Evolutionary conservation across 1,140 invertebrate species (phyloP).

Genomic region (Oscheius sp.): DNA sequence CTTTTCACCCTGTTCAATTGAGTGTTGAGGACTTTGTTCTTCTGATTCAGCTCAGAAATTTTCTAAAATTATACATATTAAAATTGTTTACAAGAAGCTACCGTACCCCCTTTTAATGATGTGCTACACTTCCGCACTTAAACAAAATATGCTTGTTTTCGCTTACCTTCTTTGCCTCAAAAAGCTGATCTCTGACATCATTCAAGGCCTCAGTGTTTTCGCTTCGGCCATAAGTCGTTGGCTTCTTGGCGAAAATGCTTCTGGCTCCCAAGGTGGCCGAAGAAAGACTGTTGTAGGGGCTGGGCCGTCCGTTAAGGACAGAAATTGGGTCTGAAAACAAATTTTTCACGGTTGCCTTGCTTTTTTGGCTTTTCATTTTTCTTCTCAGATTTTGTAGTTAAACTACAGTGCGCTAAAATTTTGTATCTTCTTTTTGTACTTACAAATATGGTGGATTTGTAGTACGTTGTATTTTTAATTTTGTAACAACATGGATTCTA

Average conservation of each 20-base stretch:
- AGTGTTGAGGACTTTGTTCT: slow-evolving; percentile 3
- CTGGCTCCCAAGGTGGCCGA: background rate
- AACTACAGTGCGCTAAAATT: too few species aligned
- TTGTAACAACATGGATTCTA: too few species aligned
- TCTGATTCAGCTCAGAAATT: slow-evolving; percentile 1
- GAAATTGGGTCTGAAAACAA: too few species aligned
- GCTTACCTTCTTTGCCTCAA: background rate
- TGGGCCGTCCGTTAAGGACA: background rate
- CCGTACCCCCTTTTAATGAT: too few species aligned
- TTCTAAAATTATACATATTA: background rate
- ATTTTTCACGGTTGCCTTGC: too few species aligned
- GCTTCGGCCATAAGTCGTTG: background rate
- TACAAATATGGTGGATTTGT: too few species aligned
- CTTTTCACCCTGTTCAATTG: background rate
- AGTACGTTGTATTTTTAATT: too few species aligned
- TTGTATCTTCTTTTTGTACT: too few species aligned
- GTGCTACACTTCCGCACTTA: too few species aligned
- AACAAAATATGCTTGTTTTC: background rate
- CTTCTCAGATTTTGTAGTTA: too few species aligned
- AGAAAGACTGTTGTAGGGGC: background rate
- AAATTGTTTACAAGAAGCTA: too few species aligned
- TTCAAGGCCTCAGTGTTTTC: background rate
- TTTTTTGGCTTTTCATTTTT: too few species aligned
- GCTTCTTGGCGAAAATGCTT: background rate
- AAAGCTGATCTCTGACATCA: background rate